Conservation (phyloP, 2,113 vertebrate genomes). For the Mesocricetus auratus region DNA sequence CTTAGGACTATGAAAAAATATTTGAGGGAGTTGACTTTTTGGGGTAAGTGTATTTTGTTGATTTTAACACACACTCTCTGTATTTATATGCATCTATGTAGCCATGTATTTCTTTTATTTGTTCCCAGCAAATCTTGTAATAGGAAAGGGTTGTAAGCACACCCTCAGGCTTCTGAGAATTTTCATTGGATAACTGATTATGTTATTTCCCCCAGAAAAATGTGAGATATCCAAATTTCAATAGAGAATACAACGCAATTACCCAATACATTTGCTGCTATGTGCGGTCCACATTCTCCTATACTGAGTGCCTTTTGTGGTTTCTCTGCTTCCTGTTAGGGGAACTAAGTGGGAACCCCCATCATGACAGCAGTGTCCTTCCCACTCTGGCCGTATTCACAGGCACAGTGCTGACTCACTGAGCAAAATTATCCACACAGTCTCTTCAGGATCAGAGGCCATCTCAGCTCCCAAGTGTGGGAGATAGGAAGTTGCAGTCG, state of each 20-base stretch:
- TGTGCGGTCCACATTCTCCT: neutral
- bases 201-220: neutral
- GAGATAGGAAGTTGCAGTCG: neutral
- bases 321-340: neutral
- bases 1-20: neutral
- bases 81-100: neutral
- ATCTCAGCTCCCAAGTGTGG: neutral
- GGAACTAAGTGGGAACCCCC: neutral
- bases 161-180: neutral
- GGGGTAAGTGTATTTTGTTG: neutral
- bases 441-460: neutral
- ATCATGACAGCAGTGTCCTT: neutral
- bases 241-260: neutral
- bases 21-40: neutral
- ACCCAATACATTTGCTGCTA: neutral
- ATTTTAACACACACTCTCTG: neutral
- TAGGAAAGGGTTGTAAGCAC: neutral
- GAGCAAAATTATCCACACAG: neutral
- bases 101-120: neutral
- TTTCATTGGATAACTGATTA: neutral
- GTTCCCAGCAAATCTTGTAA: neutral
- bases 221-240: neutral
- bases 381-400: neutral
- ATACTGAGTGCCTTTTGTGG: neutral
- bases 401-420: conserved; percentile 12